These are phyloP conservation scores for Myotis daubentonii DNA, from an alignment of 2,797 vertebrate species.

Conservation along the genomic window DNA sequence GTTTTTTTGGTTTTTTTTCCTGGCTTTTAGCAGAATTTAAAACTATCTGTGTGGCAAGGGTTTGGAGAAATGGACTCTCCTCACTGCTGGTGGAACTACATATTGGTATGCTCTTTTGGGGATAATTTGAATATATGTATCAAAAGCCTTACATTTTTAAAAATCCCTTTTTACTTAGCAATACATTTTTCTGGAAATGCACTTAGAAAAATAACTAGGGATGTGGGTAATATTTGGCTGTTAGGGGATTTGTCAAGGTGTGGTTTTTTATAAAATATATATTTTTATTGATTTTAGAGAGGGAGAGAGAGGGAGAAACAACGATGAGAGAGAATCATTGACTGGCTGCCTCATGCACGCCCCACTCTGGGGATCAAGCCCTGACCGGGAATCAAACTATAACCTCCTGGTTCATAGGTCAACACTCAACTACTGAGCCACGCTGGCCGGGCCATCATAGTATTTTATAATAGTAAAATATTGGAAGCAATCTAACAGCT, in stretches of 20 bases:
- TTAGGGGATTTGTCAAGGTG: not conserved
- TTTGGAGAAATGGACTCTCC: not conserved
- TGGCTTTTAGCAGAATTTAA: not conserved
- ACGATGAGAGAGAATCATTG: too few species aligned
- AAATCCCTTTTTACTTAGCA: slow-evolving; percentile 44
- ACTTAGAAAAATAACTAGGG: slow-evolving; percentile 20
- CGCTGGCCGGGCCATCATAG: not conserved
- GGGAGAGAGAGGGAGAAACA: too few species aligned
- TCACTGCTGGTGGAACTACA: not conserved
- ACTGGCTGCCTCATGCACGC: too few species aligned
- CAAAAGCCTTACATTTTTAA: not conserved
- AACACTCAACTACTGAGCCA: too few species aligned
- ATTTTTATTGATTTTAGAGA: too few species aligned
- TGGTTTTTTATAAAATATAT: too few species aligned
- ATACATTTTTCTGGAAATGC: not conserved
- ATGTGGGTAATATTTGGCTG: slow-evolving; percentile 21
- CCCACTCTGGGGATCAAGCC: too few species aligned
- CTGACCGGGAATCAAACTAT: too few species aligned
- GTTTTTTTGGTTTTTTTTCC: not conserved
- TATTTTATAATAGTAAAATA: slow-evolving; percentile 14
- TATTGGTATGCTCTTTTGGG: not conserved
- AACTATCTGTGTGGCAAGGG: not conserved
- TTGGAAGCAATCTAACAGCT: not conserved
- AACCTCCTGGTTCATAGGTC: too few species aligned
- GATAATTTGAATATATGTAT: slow-evolving; percentile 11